Base-by-base conservation (phyloP, 2,888 invertebrate species). In the Hoplodrina blanda region DNA sequence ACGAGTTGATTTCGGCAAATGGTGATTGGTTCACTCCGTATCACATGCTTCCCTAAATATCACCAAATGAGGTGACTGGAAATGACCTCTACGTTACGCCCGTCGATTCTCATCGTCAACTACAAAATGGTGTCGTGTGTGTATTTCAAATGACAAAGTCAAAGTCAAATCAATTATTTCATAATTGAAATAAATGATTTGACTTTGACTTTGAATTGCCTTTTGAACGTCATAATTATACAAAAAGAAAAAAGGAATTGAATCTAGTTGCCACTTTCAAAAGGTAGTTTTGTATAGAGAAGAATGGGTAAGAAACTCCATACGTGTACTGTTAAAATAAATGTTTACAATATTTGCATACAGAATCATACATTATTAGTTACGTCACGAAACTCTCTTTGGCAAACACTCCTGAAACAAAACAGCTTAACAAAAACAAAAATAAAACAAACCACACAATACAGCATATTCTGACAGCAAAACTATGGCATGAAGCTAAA, bases 401-500 rank as follows among this genome's bases (percentile, higher is more conserved):
- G 25, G 25, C 25, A 25, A 25, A 25, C 25, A 60, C 44, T 56
- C 15, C 37, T 61, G 17, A 50, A 60, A 73, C 56, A 53, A 73
- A 78, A 61, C 72, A 52, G 61, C 52, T 73, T 71, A 71, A 56
- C 20, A 33, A 46, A 70, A 77, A 79, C 33, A 53, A 79, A 65
- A 76, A 59, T 44, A 66, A 41, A 50, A 53, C 60, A 65, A 62
- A 33, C 49, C 52, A 50, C 50, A 63, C 49, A 50, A 44, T 37
- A 49, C 52, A 60, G 10, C 41, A 54, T 46, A 59, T 69, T 59
- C 70, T 64, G 57, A 69, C 44, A 44, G 50, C 11, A 17, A 54
- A 69, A 76, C 64, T 69, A 5, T 30, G 11, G 65, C 68, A 63
- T 63, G 70, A 53, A 71, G 30, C 60, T 61, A 46, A 73, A 72